A percentile compares a stretch with the other conserved stretches of the same genome.
phyloP scores from a whole-genome alignment of 2,113 vertebrate genomes.

The Microtus montanus region DNA sequence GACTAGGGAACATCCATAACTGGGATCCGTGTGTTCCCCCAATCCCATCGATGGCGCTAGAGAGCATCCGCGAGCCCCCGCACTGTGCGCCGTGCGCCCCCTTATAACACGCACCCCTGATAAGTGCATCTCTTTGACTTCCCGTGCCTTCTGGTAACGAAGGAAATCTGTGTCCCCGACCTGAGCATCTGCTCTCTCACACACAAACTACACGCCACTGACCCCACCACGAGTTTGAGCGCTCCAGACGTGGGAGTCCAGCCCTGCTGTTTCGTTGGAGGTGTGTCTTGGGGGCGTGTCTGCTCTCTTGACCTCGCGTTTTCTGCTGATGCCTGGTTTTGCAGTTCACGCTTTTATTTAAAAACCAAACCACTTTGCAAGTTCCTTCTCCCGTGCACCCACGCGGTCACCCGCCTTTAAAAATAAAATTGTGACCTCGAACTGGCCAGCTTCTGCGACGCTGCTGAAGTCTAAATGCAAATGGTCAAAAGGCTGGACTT shows the following conservation, averaged over 20 bases:
- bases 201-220: neutral
- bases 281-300: neutral
- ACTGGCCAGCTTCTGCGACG: too few species aligned
- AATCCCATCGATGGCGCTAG: neutral
- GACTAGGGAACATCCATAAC: neutral
- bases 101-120: neutral
- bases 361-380: neutral
- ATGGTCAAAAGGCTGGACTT: too few species aligned
- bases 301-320: accelerated
- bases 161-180: neutral
- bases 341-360: neutral
- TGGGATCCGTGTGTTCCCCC: neutral
- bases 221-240: too few species aligned
- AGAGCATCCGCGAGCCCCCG: neutral
- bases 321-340: neutral
- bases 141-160: too few species aligned
- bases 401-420: neutral
- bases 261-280: neutral
- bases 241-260: neutral
- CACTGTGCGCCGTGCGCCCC: neutral
- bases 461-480: too few species aligned
- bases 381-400: neutral
- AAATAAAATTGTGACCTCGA: constrained; percentile 21
- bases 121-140: neutral
- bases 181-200: neutral